These are phyloP conservation scores for Amphiprion ocellaris DNA, from an alignment of 2,113 vertebrate species.

Conservation along the genomic window DNA sequence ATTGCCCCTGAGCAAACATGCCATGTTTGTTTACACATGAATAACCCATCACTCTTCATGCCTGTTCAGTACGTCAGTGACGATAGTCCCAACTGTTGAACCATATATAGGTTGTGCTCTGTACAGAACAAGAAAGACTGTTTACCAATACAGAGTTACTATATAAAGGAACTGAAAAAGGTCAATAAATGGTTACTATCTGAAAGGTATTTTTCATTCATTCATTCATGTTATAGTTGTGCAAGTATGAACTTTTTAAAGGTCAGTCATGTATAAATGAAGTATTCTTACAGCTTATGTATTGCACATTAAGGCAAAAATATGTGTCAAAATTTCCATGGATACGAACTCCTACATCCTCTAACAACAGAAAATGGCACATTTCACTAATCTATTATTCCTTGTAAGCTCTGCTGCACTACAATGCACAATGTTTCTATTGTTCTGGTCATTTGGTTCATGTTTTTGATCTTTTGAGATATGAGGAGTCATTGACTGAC, in stretches of 20 bases:
- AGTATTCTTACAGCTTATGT: background rate
- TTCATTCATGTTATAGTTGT: background rate
- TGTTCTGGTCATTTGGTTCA: constrained; percentile 4
- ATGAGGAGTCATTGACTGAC: constrained; percentile 14
- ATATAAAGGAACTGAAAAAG: constrained; percentile 7
- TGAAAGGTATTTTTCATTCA: background rate
- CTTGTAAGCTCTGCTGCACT: background rate
- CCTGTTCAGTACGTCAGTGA: constrained; percentile 33
- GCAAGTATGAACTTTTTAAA: background rate
- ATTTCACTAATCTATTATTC: background rate
- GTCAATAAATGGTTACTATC: background rate
- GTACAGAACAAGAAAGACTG: background rate
- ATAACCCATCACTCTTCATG: constrained; percentile 69
- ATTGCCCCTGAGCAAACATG: constrained; percentile 68
- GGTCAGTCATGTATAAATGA: background rate
- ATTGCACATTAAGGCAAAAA: background rate
- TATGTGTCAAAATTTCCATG: background rate
- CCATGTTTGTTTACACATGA: constrained; percentile 76
- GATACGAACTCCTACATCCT: background rate
- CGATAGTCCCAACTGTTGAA: constrained; percentile 58
- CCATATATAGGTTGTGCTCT: constrained; percentile 33
- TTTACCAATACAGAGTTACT: constrained; percentile 19
- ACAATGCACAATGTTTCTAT: background rate
- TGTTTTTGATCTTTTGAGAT: background rate
- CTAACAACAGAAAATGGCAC: background rate